phyloP scores from a whole-genome alignment of 1,140 invertebrate species.

The Trichoplusia ni region DNA sequence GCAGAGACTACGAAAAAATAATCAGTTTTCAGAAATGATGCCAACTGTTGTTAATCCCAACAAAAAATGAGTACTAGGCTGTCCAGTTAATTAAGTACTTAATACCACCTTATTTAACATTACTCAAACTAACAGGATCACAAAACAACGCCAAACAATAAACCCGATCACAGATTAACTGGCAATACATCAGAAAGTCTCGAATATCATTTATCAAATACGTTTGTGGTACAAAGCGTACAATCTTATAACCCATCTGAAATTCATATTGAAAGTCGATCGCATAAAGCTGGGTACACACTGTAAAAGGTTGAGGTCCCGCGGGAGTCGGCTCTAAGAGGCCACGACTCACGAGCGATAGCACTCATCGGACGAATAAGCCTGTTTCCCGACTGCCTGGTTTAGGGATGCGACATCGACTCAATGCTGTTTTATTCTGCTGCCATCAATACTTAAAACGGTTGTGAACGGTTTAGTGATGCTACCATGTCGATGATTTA shows the following conservation, averaged over 20 bases:
- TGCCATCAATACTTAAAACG: constrained; percentile 80
- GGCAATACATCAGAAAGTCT: constrained; percentile 36
- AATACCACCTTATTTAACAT: background rate
- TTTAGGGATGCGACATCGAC: constrained; percentile 73
- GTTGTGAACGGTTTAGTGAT: constrained; percentile 66
- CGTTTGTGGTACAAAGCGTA: constrained; percentile 60
- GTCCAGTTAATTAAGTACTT: too few species aligned
- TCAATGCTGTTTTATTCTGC: constrained; percentile 79
- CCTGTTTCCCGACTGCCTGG: constrained; percentile 77
- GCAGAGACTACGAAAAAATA: too few species aligned
- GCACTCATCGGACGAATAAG: constrained; percentile 79
- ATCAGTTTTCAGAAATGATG: too few species aligned
- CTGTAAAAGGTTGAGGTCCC: constrained; percentile 76
- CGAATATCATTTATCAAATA: constrained; percentile 65
- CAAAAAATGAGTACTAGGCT: too few species aligned
- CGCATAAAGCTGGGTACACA: constrained; percentile 70
- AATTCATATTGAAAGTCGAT: constrained; percentile 77
- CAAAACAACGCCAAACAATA: constrained; percentile 16
- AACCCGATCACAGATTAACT: constrained; percentile 9
- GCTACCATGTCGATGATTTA: constrained; percentile 39
- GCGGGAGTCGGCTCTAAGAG: constrained; percentile 63
- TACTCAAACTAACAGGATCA: constrained; percentile 22
- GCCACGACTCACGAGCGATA: constrained; percentile 69
- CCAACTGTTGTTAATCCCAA: too few species aligned
- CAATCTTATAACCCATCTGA: constrained; percentile 76